Evolutionary conservation across 2,888 invertebrate species (phyloP), one percentile per base, ranked within the genome.

Genomic region (Sinopyrophorus schimmeli): DNA sequence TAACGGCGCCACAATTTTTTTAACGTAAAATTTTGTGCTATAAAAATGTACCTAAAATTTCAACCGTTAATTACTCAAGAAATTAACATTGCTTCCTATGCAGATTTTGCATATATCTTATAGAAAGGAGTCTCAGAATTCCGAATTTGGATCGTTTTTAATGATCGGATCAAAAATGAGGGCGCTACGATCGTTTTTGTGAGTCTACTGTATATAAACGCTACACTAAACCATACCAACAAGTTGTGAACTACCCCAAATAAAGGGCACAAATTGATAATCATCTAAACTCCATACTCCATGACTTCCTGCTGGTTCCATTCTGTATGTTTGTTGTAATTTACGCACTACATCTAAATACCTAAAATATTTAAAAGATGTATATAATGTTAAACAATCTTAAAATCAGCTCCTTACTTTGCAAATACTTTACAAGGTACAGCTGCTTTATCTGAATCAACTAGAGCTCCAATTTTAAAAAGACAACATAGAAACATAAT

Each of bases 261-360:
- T 88, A 65, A 99, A 99, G 17, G 98, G 97, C 24, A 98, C 80
- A 76, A 99, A 99, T 72, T 99, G 99, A 71, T 89, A 98, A 73
- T 99, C 99, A 74, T 99, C 99, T 41, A 99, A 79, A 63, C 97
- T 93, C 95, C 98, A 99, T 5, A 98, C 99, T 1, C 99, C 99
- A 65, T 98, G 97, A 71, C 96, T 96, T 5, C 99, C 99, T 0
- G 99, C 99, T 3, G 99, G 99, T 74, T 99, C 99, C 95, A 99
- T 97, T 63, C 94, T 81, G 70, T 99, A 99, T 0, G 81, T 87
- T 54, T 82, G 78, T 74, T 99, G 99, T 42, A 99, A 77, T 64
- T 84, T 87, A 53, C 98, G 80, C 10, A 83, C 89, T 55, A 99
- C 78, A 35, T 81, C 77, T 58, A 99, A 71, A 74, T 99, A 99